Evolutionary conservation across 1,140 invertebrate genomes (phyloP), one percentile per base, ranked within the genome.

Genomic region (Scylla paramamosain): DNA sequence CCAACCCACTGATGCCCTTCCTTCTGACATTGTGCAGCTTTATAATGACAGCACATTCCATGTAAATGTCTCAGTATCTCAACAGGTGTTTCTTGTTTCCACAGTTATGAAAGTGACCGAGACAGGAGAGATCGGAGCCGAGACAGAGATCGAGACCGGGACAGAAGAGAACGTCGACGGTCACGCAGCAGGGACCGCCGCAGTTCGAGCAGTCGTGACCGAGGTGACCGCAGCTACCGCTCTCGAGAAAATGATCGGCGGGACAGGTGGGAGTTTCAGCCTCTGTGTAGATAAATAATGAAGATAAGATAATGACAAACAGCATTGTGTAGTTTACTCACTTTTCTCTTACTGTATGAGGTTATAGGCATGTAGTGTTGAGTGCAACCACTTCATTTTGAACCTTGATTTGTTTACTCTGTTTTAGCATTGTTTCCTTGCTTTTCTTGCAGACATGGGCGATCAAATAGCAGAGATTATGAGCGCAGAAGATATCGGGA

Each of bases 401-500:
- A 4, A 28, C 16, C 16, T 59, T 59, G 52, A 59, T 59, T 59
- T 59, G 16, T 59, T n/a, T n/a, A n/a, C 25, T n/a, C 12, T 1
- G 59, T 20, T n/a, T 77, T 77, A n/a, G 8, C 0, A 1, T 14
- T 4, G 67, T n/a, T 77, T 77, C 6, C 20, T n/a, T 77, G n/a
- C 16, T 77, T 77, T 90, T 86, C 31, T 90, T 82, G n/a, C 93
- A 94, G 93, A 91, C 93, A 91, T 52, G 67, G 91, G 29, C 93
- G 93, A 0, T 94, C 93, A 10, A 83, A 82, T n/a, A 93, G 91
- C 29, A 92, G 92, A 48, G 96, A 96, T 32, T 59, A 86, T 45
- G 96, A 96, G 83, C 84, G 96, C 45, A 94, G 94, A 77, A 96
- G 95, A 88, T 86, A 94, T 59, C 83, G 95, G 83, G 95, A 96